Conservation (phyloP, 2,888 invertebrate species). For the Plagodis pulveraria region DNA sequence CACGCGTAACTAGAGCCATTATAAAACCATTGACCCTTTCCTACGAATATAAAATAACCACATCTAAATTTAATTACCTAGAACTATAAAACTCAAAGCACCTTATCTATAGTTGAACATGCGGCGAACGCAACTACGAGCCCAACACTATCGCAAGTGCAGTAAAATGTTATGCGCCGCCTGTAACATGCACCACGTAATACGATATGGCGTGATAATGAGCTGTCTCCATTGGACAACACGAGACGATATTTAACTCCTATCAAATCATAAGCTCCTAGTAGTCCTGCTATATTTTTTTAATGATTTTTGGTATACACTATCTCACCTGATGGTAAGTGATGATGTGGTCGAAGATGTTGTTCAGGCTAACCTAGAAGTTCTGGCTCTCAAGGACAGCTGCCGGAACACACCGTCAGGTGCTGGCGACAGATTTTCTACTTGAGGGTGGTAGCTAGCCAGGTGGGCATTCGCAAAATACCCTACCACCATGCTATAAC, state of each 20-base stretch:
- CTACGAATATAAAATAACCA: slow-evolving; percentile 14
- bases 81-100: slow-evolving; percentile 16
- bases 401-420: too few relatives aligned
- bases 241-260: slow-evolving; percentile 38
- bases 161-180: slow-evolving; percentile 67
- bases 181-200: slow-evolving; percentile 61
- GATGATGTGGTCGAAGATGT: too few relatives aligned
- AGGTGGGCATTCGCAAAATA: too few relatives aligned
- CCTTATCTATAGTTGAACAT: slow-evolving; percentile 24
- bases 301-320: too few relatives aligned
- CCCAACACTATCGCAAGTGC: slow-evolving; percentile 38
- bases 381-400: too few relatives aligned
- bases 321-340: too few relatives aligned
- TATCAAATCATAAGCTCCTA: background rate
- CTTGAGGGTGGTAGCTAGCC: too few relatives aligned
- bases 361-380: too few relatives aligned
- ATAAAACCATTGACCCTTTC: slow-evolving; percentile 8
- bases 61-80: slow-evolving; percentile 20
- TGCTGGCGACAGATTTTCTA: too few relatives aligned
- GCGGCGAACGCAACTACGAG: slow-evolving; percentile 47
- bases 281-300: too few relatives aligned
- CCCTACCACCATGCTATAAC: too few relatives aligned
- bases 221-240: slow-evolving; percentile 39
- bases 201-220: slow-evolving; percentile 61
- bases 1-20: slow-evolving; percentile 6